Conservation (phyloP, 2,113 vertebrate species). For the Cottus gobio region DNA sequence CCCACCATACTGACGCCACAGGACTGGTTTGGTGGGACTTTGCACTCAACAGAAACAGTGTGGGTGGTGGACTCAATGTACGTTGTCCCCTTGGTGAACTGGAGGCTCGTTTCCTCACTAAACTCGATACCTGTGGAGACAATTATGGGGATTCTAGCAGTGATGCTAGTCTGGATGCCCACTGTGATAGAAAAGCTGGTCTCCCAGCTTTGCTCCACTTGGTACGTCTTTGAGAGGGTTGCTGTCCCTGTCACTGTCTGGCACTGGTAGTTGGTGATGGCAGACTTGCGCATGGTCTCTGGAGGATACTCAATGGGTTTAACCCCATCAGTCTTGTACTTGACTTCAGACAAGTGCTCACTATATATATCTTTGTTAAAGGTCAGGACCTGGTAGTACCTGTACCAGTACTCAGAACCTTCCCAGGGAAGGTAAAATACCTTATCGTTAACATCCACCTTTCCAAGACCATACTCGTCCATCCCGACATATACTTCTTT, state of each 20-base stretch:
- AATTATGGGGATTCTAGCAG: not conserved
- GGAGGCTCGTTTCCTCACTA: conserved; percentile 37
- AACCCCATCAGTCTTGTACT: conserved; percentile 44
- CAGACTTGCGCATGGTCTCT: conserved; percentile 56
- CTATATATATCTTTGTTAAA: conserved; percentile 40
- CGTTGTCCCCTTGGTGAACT: conserved; percentile 36
- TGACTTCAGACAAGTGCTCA: conserved; percentile 62
- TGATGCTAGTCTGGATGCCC: conserved; percentile 46
- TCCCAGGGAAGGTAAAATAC: conserved; percentile 69
- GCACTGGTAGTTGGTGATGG: not conserved
- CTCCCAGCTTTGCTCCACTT: conserved; percentile 53
- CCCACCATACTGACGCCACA: conserved; percentile 60
- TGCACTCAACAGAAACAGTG: conserved; percentile 42
- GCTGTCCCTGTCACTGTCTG: conserved; percentile 31
- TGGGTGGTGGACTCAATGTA: conserved; percentile 9
- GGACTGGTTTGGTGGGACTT: conserved; percentile 62
- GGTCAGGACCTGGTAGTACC: conserved; percentile 68
- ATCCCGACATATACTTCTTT: not conserved
- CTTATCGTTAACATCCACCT: conserved; percentile 51
- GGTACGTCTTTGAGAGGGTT: not conserved
- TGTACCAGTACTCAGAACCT: conserved; percentile 65
- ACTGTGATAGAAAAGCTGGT: conserved; percentile 39
- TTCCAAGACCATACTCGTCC: conserved; percentile 32
- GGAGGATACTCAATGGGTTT: conserved; percentile 50
- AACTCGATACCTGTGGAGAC: conserved; percentile 33